Evolutionary conservation across 2,888 invertebrate genomes (phyloP), one percentile per base, ranked within the genome.

Genomic region (Xiphydria camelus): DNA sequence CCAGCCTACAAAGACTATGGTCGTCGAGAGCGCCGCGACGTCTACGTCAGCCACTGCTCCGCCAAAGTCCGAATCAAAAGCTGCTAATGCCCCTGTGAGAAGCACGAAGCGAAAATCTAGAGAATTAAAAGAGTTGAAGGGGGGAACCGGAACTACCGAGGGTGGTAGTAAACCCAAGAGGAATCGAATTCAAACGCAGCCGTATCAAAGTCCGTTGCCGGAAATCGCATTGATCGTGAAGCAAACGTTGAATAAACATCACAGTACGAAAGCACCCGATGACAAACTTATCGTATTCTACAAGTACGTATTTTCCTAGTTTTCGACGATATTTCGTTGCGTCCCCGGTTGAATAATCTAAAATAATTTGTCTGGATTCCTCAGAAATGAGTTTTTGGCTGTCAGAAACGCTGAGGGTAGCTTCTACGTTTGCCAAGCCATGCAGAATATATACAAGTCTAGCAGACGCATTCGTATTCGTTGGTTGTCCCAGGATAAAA

Each of bases 321-420:
- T n/a, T n/a, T n/a, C n/a, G n/a, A n/a, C n/a, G n/a, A n/a, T n/a
- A n/a, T n/a, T n/a, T n/a, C n/a, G n/a, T n/a, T n/a, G n/a, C n/a
- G n/a, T n/a, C n/a, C n/a, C n/a, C n/a, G n/a, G n/a, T n/a, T n/a
- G n/a, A n/a, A n/a, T n/a, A n/a, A n/a, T n/a, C n/a, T n/a, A n/a
- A n/a, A n/a, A n/a, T n/a, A n/a, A n/a, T n/a, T n/a, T n/a, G n/a
- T n/a, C n/a, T n/a, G n/a, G n/a, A n/a, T n/a, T 72, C 76, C 78
- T 59, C 64, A 86, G 91, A 73, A 90, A 91, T 70, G 91, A 93
- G 76, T 94, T 92, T 77, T 78, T 95, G 67, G 94, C 94, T 2
- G 92, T 94, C 0, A 84, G 94, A 58, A 94, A 94, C 73, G 88
- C 89, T 0, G 92, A 92, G 71, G 92, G 92, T 57, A 84, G 88